Base-by-base conservation (phyloP, 1,140 invertebrate genomes). In the Diorhabda carinulata region DNA sequence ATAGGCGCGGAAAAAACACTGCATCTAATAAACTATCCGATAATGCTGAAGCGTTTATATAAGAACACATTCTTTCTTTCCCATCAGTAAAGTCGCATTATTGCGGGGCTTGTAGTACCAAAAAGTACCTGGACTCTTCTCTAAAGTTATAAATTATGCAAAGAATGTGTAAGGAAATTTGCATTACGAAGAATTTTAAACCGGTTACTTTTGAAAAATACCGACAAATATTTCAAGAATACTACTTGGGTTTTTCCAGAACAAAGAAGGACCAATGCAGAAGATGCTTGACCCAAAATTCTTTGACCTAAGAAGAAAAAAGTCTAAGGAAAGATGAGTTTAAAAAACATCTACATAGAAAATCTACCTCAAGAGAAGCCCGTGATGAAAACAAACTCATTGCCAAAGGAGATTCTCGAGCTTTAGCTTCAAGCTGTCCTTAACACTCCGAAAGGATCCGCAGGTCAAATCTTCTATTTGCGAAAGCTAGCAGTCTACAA, bases 401-500 rank as follows among this genome's bases (percentile, higher is more conserved):
- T 40, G 72, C 73, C 61, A 75, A 70, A 73, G 72, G 74, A 56
- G 43, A 72, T 59, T 43, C 47, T n/a, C 7, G 41, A 3, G 64
- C 68, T 6, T 45, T 70, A n/a, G 9, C 71, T 40, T 66, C 71
- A 83, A 66, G 79, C 80, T 68, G 79, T 81, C 40, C 59, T 82
- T 57, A 67, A 69, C 63, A 74, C 52, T 44, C 78, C 81, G 7
- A 76, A 72, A 66, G 76, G 76, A 6, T 70, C 81, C 41, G 73
- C 77, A 59, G 78, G 75, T 64, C 71, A 70, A 43, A 81, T 82
- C 66, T 82, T 77, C 67, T 83, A 82, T 70, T 79, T 78, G 68
- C 76, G 75, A 41, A 84, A 84, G 69, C 61, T 85, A 45, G 74
- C 77, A 52, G 73, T 80, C n/a, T 82, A 81, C 61, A 84, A 84